Evolutionary conservation across 1,140 invertebrate species (phyloP).

Genomic region (Saccostrea echinata): DNA sequence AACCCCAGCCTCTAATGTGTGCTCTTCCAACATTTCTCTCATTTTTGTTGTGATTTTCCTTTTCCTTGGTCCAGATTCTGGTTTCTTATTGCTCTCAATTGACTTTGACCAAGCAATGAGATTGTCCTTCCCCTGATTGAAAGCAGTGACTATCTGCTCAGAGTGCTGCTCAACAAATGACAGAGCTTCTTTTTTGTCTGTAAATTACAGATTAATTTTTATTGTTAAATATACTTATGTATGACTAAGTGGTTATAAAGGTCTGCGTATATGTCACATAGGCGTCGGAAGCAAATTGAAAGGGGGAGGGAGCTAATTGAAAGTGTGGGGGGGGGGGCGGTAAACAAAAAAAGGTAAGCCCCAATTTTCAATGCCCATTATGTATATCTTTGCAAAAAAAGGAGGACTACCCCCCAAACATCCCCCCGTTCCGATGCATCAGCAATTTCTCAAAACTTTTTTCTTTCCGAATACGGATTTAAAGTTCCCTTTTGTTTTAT

Average conservation of each 20-base stretch:
- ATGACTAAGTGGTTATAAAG: not conserved
- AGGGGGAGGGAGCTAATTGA: too few species aligned
- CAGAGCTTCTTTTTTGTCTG: not conserved
- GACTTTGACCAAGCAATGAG: not conserved
- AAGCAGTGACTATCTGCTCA: not conserved
- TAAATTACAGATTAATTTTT: not conserved
- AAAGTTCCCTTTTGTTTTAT: too few species aligned
- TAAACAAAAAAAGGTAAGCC: too few species aligned
- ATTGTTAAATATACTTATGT: not conserved
- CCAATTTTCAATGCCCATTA: too few species aligned
- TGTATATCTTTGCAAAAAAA: too few species aligned
- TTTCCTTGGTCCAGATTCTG: not conserved
- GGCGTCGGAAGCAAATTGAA: too few species aligned
- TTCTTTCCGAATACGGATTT: too few species aligned
- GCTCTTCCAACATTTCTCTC: not conserved
- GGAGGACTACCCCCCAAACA: too few species aligned
- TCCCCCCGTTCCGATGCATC: too few species aligned
- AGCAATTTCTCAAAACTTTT: too few species aligned
- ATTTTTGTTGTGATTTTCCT: not conserved
- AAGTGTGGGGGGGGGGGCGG: too few species aligned
- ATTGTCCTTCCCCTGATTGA: not conserved
- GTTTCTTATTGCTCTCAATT: not conserved
- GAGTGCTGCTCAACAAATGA: not conserved
- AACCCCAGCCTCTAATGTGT: not conserved
- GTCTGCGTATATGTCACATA: not conserved